Percentiles rank a stretch among this genome's conserved stretches.
phyloP scores from a whole-genome alignment of 2,797 vertebrate species.

The Limnodromus scolopaceus region DNA sequence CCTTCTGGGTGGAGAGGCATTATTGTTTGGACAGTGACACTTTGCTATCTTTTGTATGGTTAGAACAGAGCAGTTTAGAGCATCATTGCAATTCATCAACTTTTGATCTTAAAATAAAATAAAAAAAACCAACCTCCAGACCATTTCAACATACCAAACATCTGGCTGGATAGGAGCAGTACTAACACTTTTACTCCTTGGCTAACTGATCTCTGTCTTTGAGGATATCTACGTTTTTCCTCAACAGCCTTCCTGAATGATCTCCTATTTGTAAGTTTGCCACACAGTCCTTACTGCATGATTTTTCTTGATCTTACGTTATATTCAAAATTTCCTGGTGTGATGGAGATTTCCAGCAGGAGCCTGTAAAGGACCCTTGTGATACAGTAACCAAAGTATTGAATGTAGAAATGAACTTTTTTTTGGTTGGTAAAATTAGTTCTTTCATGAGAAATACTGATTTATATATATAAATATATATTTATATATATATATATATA shows the following conservation, averaged over 20 bases:
- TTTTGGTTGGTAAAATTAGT: neutral
- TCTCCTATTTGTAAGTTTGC: neutral
- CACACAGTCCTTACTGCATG: fast-evolving
- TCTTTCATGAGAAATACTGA: neutral
- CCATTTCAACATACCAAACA: neutral
- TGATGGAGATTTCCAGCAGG: neutral
- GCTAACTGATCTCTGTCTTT: neutral
- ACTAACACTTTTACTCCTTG: neutral
- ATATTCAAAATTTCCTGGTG: neutral
- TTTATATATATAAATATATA: too few species aligned
- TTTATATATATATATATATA: too few species aligned
- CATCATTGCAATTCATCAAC: neutral
- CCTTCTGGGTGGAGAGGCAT: neutral
- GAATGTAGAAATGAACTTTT: neutral
- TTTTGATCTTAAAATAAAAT: neutral
- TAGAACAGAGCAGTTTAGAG: neutral
- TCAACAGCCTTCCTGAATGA: neutral
- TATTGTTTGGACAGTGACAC: neutral
- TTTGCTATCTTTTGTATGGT: neutral
- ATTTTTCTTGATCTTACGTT: neutral
- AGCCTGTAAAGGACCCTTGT: neutral
- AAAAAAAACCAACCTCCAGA: neutral
- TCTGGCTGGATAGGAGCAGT: neutral
- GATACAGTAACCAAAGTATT: neutral
- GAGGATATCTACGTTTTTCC: neutral